Conservation (phyloP, 2,113 vertebrate genomes). For the Microtus pennsylvanicus region DNA sequence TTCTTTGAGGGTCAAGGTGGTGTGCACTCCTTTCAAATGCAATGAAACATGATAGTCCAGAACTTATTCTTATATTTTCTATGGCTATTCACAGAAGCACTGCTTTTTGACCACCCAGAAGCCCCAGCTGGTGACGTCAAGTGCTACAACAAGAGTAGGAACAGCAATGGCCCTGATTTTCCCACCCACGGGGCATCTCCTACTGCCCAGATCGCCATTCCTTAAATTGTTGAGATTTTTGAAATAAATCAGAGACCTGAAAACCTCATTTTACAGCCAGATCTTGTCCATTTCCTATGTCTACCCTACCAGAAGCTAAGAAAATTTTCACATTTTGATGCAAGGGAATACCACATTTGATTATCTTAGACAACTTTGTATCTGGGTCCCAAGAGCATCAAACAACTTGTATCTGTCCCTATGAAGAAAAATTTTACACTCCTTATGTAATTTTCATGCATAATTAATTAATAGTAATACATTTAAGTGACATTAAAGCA, state of each 20-base stretch:
- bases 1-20: not conserved
- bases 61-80: not conserved
- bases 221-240: not conserved
- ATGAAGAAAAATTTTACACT: not conserved
- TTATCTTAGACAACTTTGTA: not conserved
- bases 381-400: not conserved
- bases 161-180: rapidly evolving
- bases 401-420: not conserved
- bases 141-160: not conserved
- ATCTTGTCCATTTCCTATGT: not conserved
- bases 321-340: not conserved
- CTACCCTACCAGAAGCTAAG: not conserved
- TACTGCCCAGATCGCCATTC: not conserved
- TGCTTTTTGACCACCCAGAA: not conserved
- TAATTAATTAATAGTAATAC: conserved; percentile 47
- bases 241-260: not conserved
- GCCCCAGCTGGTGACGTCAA: not conserved
- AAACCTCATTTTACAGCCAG: not conserved
- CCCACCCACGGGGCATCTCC: not conserved
- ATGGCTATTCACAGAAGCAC: not conserved
- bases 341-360: not conserved
- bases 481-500: not conserved
- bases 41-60: not conserved
- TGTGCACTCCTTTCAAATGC: not conserved
- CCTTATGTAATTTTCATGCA: not conserved